These are phyloP conservation scores for Cyclina sinensis DNA, from an alignment of 1,140 invertebrate genomes.

Conservation along the genomic window DNA sequence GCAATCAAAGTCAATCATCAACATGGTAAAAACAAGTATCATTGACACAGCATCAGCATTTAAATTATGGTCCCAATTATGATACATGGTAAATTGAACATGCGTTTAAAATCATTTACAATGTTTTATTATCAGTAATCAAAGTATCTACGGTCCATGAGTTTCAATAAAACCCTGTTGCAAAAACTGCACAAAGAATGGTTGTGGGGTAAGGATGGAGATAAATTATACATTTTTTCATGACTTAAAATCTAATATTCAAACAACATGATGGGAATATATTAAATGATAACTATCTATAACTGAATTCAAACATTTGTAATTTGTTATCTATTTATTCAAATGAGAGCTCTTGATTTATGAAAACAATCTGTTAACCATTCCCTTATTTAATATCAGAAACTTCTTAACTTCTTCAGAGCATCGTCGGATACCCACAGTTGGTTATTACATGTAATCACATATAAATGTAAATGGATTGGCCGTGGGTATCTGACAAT, in stretches of 20 bases:
- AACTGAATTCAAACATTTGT: constrained; percentile 20
- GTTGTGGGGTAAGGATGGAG: background rate
- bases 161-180: background rate
- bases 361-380: no score
- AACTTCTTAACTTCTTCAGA: no score
- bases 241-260: constrained; percentile 2
- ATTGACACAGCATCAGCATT: background rate
- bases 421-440: no score
- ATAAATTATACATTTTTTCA: background rate
- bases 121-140: constrained; percentile 29
- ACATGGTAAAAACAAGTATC: background rate
- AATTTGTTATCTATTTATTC: background rate
- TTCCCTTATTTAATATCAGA: no score
- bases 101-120: constrained; percentile 26
- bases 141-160: background rate
- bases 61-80: constrained; percentile 42
- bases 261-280: background rate
- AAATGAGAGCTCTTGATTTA: background rate
- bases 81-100: constrained; percentile 39
- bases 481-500: no score
- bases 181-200: background rate
- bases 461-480: no score
- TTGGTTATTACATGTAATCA: no score
- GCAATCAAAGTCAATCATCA: constrained; percentile 27
- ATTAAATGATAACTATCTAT: constrained; percentile 26